These are phyloP conservation scores for Mantis religiosa DNA, from an alignment of 2,888 invertebrate genomes.

Conservation along the genomic window DNA sequence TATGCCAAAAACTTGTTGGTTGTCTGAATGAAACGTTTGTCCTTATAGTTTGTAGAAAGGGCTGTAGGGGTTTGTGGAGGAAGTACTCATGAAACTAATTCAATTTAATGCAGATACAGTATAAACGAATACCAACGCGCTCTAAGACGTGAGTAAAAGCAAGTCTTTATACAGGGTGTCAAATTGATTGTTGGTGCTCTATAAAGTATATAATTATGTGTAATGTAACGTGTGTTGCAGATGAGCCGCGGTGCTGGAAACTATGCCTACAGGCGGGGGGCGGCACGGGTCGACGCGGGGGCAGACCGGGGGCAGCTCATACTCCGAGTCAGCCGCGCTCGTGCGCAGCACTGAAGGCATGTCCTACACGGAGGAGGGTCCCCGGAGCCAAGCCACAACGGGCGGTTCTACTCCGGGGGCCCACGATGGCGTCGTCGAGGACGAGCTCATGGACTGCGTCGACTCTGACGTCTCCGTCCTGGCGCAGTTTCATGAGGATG, in stretches of 20 bases:
- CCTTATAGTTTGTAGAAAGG: no score
- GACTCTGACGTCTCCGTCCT: conserved; percentile 54
- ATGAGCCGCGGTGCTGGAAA: conserved; percentile 10
- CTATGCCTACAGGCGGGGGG: conserved; percentile 4
- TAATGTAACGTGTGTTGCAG: not conserved
- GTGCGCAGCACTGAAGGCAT: conserved; percentile 32
- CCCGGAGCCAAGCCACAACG: conserved; percentile 1
- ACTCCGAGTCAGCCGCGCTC: conserved; percentile 29
- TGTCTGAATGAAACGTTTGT: no score
- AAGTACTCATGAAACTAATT: no score
- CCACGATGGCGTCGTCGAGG: conserved; percentile 21
- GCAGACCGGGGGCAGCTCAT: not conserved
- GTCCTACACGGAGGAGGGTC: conserved; percentile 30
- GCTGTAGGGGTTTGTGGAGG: no score
- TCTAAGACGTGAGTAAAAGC: no score
- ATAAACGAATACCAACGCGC: no score
- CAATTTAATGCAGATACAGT: no score
- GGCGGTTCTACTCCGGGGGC: not conserved
- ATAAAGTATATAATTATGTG: no score
- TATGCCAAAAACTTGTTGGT: no score
- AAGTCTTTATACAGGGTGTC: no score
- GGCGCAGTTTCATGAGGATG: conserved; percentile 74
- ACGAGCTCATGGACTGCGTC: conserved; percentile 56
- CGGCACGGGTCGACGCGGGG: conserved; percentile 10
- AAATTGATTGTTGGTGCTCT: no score